These are phyloP conservation scores for Ataeniobius toweri DNA, from an alignment of 2,797 vertebrate genomes.

Conservation along the genomic window DNA sequence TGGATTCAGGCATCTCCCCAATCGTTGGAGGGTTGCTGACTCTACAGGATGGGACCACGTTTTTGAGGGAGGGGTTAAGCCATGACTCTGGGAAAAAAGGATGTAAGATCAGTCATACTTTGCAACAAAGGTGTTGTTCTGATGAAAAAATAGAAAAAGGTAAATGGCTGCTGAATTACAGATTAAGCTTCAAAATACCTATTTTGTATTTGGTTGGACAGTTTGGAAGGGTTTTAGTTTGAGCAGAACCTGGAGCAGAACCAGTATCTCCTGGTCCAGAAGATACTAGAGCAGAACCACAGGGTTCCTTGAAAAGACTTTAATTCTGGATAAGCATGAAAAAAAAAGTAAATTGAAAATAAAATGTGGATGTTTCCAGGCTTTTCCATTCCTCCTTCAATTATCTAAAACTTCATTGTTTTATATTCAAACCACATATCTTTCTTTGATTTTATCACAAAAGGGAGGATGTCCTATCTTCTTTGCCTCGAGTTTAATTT, in stretches of 20 bases:
- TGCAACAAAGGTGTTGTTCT: background rate
- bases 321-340: background rate
- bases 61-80: conserved; percentile 62
- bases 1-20: conserved; percentile 20
- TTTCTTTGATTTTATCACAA: background rate
- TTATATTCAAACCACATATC: too few species aligned
- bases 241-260: too few species aligned
- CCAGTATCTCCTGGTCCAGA: too few species aligned
- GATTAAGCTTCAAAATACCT: background rate
- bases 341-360: background rate
- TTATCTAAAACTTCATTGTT: too few species aligned
- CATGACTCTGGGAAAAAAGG: conserved; percentile 33
- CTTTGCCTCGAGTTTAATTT: too few species aligned
- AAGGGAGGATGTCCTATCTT: too few species aligned
- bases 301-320: background rate
- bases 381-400: background rate
- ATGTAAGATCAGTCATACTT: background rate
- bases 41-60: conserved; percentile 64
- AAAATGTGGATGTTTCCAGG: too few species aligned
- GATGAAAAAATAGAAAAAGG: background rate
- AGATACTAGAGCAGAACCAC: too few species aligned
- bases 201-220: background rate
- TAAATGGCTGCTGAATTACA: background rate
- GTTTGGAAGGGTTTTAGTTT: background rate
- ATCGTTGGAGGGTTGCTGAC: conserved; percentile 20